A percentile compares a stretch with the other conserved stretches of the same genome.
Evolutionary conservation across 2,888 invertebrate genomes (phyloP).

Genomic region (Pyrocoelia pectoralis): DNA sequence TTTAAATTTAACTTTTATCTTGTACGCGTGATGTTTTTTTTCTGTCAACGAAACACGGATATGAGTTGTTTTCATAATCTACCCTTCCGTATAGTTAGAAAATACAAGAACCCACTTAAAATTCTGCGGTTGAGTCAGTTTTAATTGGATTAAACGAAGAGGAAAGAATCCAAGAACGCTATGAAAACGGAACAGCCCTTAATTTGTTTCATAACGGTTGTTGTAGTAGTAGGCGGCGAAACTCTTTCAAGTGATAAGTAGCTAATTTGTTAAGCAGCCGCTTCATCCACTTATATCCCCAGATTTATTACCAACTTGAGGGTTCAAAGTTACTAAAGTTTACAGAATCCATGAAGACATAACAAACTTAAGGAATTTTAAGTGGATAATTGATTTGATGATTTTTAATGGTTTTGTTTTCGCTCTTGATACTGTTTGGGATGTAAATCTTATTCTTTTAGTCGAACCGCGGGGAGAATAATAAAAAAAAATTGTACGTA

Average conservation of each 20-base stretch:
- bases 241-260: conserved; percentile 58
- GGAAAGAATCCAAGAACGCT: conserved; percentile 52
- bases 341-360: conserved; percentile 45
- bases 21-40: too few species aligned
- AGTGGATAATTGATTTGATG: conserved; percentile 47
- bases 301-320: conserved; percentile 54
- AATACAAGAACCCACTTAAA: conserved; percentile 52
- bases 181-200: conserved; percentile 47
- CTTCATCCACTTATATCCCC: conserved; percentile 56
- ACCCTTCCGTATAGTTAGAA: conserved; percentile 15
- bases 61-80: conserved; percentile 5
- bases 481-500: conserved; percentile 45
- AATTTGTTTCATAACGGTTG: conserved; percentile 46
- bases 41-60: background rate
- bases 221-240: conserved; percentile 44
- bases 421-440: conserved; percentile 24
- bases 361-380: conserved; percentile 48
- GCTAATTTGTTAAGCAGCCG: conserved; percentile 59
- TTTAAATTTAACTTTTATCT: too few species aligned
- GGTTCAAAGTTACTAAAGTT: conserved; percentile 47
- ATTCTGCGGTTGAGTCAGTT: conserved; percentile 56
- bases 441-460: conserved; percentile 38
- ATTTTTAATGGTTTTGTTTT: conserved; percentile 40
- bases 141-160: conserved; percentile 57
- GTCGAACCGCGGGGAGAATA: conserved; percentile 45